Evolutionary conservation across 2,888 invertebrate species (phyloP).

Genomic region (Calliopum simillimum): DNA sequence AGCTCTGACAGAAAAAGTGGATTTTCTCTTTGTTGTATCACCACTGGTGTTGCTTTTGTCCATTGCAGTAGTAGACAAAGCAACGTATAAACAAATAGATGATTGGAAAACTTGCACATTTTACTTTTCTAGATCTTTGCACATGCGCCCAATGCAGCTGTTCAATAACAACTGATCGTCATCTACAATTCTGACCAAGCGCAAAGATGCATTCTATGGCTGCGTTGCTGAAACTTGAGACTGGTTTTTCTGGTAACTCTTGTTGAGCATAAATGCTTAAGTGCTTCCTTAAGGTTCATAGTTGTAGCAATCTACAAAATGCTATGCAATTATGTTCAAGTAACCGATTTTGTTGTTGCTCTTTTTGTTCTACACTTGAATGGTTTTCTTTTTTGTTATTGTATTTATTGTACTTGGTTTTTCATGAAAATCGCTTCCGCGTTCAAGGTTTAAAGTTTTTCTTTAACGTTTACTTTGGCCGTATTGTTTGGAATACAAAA

Average conservation of each 20-base stretch:
- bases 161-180: constrained; percentile 28
- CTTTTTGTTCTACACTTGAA: background rate
- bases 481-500: no score
- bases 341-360: background rate
- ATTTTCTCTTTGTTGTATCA: background rate
- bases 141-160: constrained; percentile 14
- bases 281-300: constrained; percentile 14
- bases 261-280: background rate
- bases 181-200: background rate
- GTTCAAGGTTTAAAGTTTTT: constrained; percentile 8
- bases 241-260: constrained; percentile 24
- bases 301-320: background rate
- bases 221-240: background rate
- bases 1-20: constrained; percentile 20
- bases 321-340: background rate
- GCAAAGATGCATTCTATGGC: constrained; percentile 25
- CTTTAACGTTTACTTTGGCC: background rate
- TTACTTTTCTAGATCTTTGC: constrained; percentile 3
- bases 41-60: constrained; percentile 7
- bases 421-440: constrained; percentile 22
- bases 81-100: constrained; percentile 58
- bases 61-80: constrained; percentile 30
- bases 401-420: background rate
- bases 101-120: constrained; percentile 66
- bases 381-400: constrained; percentile 10